Evolutionary conservation across 1,140 invertebrate species (phyloP).

Genomic region (Metaphire vulgaris): DNA sequence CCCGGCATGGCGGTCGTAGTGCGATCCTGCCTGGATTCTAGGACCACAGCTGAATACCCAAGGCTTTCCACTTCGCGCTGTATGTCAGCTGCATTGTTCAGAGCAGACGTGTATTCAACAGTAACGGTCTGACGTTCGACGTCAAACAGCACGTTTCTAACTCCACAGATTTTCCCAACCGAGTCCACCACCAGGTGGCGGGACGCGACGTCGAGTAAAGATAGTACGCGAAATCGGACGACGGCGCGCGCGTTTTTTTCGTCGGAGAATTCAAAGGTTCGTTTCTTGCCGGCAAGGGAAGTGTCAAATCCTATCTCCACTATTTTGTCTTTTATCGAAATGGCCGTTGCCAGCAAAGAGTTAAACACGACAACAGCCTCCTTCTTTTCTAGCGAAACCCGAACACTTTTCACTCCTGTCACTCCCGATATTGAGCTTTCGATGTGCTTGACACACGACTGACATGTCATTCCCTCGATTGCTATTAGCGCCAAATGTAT

Average conservation of each 20-base stretch:
- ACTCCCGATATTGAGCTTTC: constrained; percentile 59
- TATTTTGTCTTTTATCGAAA: constrained; percentile 61
- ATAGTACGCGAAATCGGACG: background rate
- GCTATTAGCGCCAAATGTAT: background rate
- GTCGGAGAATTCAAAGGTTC: background rate
- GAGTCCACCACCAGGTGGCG: background rate
- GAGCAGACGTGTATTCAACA: background rate
- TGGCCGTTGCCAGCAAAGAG: constrained; percentile 54
- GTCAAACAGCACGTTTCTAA: background rate
- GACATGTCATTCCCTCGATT: constrained; percentile 74
- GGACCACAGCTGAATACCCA: background rate
- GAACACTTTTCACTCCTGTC: constrained; percentile 59
- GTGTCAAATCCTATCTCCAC: constrained; percentile 73
- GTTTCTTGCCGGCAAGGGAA: background rate
- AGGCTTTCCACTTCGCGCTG: background rate
- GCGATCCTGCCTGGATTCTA: background rate
- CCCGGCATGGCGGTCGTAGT: too few relatives aligned
- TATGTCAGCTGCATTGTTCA: background rate
- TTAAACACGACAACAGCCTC: constrained; percentile 64
- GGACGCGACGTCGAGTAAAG: background rate
- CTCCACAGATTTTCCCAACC: background rate
- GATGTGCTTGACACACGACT: constrained; percentile 72
- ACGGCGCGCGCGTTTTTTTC: background rate
- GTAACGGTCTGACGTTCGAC: background rate
- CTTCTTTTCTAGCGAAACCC: constrained; percentile 54